Evolutionary conservation across 1,140 invertebrate genomes (phyloP), one percentile per base, ranked within the genome.

Genomic region (Amyelois transitella): DNA sequence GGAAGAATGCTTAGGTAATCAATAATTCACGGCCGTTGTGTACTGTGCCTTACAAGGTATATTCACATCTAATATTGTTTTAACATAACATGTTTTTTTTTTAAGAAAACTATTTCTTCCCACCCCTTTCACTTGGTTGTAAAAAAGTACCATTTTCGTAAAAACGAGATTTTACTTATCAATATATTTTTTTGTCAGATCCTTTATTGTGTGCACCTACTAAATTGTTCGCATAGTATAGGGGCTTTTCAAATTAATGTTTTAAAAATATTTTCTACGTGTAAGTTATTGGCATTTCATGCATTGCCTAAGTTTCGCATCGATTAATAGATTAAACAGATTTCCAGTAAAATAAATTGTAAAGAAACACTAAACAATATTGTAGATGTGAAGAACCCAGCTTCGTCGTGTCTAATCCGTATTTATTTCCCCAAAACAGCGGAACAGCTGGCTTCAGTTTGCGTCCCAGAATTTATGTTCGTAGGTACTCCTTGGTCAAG

Each of bases 391-490:
- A 38, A 38, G 17, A 4, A 10, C 57, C 47, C 63, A 56, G 61
- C 58, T 45, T 52, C 51, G 47, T 55, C 65, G 64, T 66, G 63
- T 75, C 70, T 82, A 82, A 82, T 80, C 77, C 75, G 79, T 80
- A 82, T 82, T 80, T 82, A 80, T 82, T 79, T 81, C 72, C 67
- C 66, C 72, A 65, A 78, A 78, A 80, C 75, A 82, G 62, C 54
- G 64, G 60, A 81, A 79, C 78, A 81, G 72, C 75, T 81, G 78
- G 76, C 67, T 72, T 69, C 71, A 75, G 75, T 76, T 81, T 73
- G 66, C 63, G 69, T 73, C 68, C 58, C 58, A 64, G 58, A 78
- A 82, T 82, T 82, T 82, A 80, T 82, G 77, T 73, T 51, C 62
- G 59, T n/a, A n/a, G n/a, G n/a, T 65, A 57, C 72, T 66, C 50